Evolutionary conservation across 2,888 invertebrate species (phyloP), one percentile per base, ranked within the genome.

Genomic region (Calameuta pallipes): DNA sequence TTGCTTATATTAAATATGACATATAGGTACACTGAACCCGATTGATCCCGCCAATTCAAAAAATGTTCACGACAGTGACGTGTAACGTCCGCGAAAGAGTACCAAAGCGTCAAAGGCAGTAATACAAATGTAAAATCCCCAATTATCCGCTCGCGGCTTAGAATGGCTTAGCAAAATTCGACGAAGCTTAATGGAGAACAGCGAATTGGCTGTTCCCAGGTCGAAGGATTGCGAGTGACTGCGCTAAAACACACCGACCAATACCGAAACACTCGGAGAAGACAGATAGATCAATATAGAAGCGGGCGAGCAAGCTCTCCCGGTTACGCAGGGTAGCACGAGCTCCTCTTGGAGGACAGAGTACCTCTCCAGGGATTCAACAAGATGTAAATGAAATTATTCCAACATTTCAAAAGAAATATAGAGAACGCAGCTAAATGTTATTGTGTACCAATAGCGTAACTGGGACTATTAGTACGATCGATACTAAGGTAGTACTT

Each of bases 201-300:
- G 56, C 56, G 15, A 56, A 56, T 23, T 56, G 23, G 75, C 75
- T 75, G 75, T 82, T 78, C 76, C 79, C 85, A 81, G 83, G 83
- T 56, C 84, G 87, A 79, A 78, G 84, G 85, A 84, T 83, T 83
- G 82, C 81, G 82, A 82, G 84, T 79, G 83, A 89, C 89, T 89
- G 89, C 86, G 88, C 85, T 82, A 82, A 84, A 82, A 85, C 85
- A 86, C 83, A 83, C 84, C 82, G 83, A 80, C 83, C 81, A 79
- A 87, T 85, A 82, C 83, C 56, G 56, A 56, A 83, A 81, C 85
- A 82, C 82, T 84, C 56, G 23, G 56, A 23, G 23, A 81, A 81
- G 86, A 85, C 84, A 86, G 87, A 85, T 88, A 89, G 86, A 89
- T 89, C 89, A 89, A 89, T 89, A 89, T 89, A 87, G 84, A 85